A percentile compares a stretch with the other conserved stretches of the same genome.
phyloP scores from a whole-genome alignment of 2,797 vertebrate genomes.

The Caiman crocodilus region DNA sequence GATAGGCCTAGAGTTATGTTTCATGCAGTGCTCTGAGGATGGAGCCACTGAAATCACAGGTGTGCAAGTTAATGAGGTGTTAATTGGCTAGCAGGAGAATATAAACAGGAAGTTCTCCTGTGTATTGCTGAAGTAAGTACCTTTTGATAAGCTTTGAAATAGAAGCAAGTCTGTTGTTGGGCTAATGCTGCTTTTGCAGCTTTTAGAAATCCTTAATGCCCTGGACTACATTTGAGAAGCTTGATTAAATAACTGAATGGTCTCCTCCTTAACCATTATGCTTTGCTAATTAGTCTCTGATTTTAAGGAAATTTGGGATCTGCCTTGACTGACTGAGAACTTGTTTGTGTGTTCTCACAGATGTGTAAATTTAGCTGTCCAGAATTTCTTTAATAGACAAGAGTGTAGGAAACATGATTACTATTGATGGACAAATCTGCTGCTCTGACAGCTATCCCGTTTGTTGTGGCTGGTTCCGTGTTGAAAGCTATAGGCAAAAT shows the following conservation, averaged over 20 bases:
- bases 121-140: accelerated
- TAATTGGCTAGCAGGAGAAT: not conserved
- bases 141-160: not conserved
- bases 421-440: not conserved
- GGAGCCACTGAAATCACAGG: not conserved
- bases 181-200: not conserved
- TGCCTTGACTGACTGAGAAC: not conserved
- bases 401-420: conserved; percentile 12
- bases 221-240: not conserved
- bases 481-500: not conserved
- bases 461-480: not conserved
- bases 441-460: not conserved
- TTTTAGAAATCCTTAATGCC: not conserved
- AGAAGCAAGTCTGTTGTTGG: not conserved
- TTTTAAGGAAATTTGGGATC: not conserved
- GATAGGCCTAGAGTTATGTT: accelerated
- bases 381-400: conserved; percentile 24
- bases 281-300: not conserved
- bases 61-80: not conserved
- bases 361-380: not conserved
- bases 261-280: not conserved
- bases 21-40: not conserved
- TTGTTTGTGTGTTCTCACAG: conserved; percentile 15
- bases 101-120: not conserved
- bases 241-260: conserved; percentile 22